Conservation (phyloP, 2,888 invertebrate genomes). For the Monoplex corrugatus region DNA sequence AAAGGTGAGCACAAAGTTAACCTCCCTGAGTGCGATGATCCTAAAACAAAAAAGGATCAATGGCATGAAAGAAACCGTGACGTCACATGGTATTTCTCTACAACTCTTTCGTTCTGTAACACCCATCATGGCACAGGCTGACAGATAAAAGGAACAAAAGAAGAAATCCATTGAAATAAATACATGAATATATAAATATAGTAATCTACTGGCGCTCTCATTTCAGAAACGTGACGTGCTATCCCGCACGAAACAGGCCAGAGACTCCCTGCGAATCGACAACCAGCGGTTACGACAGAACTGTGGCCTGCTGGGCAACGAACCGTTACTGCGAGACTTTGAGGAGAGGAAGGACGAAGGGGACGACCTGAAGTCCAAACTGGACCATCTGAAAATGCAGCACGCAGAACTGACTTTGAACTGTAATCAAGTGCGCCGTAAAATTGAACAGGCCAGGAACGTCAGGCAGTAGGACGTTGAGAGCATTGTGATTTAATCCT, state of each 20-base stretch:
- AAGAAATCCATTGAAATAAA: no score
- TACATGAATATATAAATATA: no score
- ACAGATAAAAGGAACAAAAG: no score
- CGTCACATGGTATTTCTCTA: no score
- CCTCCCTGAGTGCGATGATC: no score
- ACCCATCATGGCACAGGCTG: no score
- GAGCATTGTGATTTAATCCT: no score
- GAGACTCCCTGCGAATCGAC: slow-evolving; percentile 82
- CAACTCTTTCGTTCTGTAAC: no score
- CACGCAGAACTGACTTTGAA: slow-evolving; percentile 80
- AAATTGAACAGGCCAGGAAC: slow-evolving; percentile 78
- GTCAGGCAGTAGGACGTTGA: not conserved
- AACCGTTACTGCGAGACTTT: slow-evolving; percentile 83
- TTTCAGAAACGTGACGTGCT: slow-evolving; percentile 80
- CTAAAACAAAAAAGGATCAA: no score
- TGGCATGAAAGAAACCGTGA: no score
- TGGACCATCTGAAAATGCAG: slow-evolving; percentile 76
- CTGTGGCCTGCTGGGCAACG: slow-evolving; percentile 84
- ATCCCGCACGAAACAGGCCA: slow-evolving; percentile 81
- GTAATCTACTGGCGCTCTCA: no score
- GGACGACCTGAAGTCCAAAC: slow-evolving; percentile 71
- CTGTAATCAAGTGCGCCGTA: slow-evolving; percentile 78
- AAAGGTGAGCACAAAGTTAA: no score
- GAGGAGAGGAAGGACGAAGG: slow-evolving; percentile 81
- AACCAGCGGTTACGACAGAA: slow-evolving; percentile 82